These are phyloP conservation scores for Olivierus martensii DNA, from an alignment of 1,140 invertebrate species.

Conservation along the genomic window DNA sequence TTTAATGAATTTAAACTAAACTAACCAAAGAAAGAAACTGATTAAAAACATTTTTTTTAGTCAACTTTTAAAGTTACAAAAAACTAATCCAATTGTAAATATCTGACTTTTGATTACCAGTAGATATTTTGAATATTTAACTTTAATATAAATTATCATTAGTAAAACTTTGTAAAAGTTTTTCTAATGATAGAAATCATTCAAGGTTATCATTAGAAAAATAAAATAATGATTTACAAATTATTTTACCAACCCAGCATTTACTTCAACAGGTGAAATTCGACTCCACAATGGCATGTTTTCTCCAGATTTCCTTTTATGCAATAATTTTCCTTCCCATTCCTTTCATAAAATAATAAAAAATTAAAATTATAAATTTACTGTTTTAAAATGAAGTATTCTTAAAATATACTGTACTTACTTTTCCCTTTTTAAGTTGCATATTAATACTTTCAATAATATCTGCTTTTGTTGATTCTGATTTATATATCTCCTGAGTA, in stretches of 20 bases:
- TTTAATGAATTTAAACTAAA: no score
- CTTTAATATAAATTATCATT: no score
- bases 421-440: conserved; percentile 52
- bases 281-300: conserved; percentile 51
- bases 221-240: neutral
- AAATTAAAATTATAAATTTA: neutral
- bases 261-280: conserved; percentile 27
- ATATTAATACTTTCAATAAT: conserved; percentile 45
- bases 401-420: conserved; percentile 13
- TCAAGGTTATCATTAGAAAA: no score
- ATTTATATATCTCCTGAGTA: conserved; percentile 36
- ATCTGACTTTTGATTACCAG: no score
- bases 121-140: no score
- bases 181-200: no score
- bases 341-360: conserved; percentile 32
- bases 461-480: conserved; percentile 34
- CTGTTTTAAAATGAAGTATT: no score
- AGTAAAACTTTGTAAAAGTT: no score
- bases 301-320: conserved; percentile 62
- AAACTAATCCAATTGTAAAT: no score
- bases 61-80: no score
- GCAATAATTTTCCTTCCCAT: conserved; percentile 72
- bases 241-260: conserved; percentile 24
- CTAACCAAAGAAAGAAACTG: no score
- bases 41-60: no score